Conservation (phyloP, 2,888 invertebrate species). For the Leptinotarsa peninsularis region DNA sequence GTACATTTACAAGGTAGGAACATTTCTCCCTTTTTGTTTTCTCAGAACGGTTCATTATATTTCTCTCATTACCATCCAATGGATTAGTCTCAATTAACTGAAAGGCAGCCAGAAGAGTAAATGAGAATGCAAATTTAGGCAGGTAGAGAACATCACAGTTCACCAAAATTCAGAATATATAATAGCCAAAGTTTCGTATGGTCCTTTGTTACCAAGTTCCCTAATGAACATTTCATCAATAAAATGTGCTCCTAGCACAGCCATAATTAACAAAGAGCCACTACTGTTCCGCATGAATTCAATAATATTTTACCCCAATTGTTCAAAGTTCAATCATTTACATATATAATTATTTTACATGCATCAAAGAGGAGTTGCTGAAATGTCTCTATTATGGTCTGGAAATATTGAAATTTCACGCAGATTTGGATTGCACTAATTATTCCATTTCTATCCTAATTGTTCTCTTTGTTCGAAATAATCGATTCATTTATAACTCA, state of each 20-base stretch:
- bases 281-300: constrained; percentile 52
- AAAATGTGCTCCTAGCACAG: constrained; percentile 46
- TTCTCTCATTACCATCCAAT: not conserved
- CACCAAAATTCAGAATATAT: constrained; percentile 37
- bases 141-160: constrained; percentile 43
- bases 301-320: constrained; percentile 59
- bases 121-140: constrained; percentile 46
- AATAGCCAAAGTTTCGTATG: constrained; percentile 49
- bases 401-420: constrained; percentile 17
- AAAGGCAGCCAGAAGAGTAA: constrained; percentile 34
- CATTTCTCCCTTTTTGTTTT: too few relatives aligned
- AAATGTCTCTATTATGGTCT: constrained; percentile 48
- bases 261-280: constrained; percentile 63
- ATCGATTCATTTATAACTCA: constrained; percentile 26
- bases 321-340: constrained; percentile 66
- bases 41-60: not conserved
- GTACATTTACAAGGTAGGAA: too few relatives aligned
- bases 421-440: constrained; percentile 13
- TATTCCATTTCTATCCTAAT: constrained; percentile 12
- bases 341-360: constrained; percentile 64
- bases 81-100: constrained; percentile 16
- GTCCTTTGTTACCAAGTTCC: constrained; percentile 47
- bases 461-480: constrained; percentile 12
- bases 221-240: constrained; percentile 51
- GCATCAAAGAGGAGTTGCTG: constrained; percentile 54